phyloP scores from a whole-genome alignment of 2,797 vertebrate genomes.

The Onychomys leucogaster region DNA sequence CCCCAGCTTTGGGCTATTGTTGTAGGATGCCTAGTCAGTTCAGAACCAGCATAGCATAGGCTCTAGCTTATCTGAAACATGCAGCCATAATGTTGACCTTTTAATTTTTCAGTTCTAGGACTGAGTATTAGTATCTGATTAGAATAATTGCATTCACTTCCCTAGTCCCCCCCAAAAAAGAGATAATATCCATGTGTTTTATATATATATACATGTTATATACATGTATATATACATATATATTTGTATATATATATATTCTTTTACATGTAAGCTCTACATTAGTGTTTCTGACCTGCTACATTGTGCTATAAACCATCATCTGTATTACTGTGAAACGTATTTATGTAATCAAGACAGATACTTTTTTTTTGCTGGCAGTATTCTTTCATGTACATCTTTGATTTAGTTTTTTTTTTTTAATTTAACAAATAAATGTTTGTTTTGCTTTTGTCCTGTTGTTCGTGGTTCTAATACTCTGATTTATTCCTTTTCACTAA shows the following conservation, averaged over 20 bases:
- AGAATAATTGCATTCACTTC: neutral
- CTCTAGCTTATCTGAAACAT: too few species aligned
- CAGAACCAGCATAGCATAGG: too few species aligned
- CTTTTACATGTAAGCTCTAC: neutral
- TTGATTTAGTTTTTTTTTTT: neutral
- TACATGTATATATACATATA: too few species aligned
- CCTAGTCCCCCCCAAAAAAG: neutral
- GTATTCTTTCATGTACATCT: neutral
- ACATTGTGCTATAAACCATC: neutral
- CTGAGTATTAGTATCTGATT: neutral
- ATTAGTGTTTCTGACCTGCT: neutral
- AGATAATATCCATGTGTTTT: neutral
- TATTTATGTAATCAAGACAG: neutral
- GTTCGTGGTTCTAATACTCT: neutral
- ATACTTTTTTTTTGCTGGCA: neutral
- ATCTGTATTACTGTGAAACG: neutral
- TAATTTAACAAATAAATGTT: neutral
- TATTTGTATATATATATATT: too few species aligned
- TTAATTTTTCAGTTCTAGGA: neutral
- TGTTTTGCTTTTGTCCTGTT: neutral
- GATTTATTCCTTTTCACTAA: neutral
- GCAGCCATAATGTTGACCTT: neutral
- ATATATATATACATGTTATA: too few species aligned
- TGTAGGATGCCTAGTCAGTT: too few species aligned
- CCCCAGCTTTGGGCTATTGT: too few species aligned